Evolutionary conservation across 35 echinoderm and acorn worm species (phyloP), one percentile per base, ranked within the genome.

Genomic region (Acanthaster planci): DNA sequence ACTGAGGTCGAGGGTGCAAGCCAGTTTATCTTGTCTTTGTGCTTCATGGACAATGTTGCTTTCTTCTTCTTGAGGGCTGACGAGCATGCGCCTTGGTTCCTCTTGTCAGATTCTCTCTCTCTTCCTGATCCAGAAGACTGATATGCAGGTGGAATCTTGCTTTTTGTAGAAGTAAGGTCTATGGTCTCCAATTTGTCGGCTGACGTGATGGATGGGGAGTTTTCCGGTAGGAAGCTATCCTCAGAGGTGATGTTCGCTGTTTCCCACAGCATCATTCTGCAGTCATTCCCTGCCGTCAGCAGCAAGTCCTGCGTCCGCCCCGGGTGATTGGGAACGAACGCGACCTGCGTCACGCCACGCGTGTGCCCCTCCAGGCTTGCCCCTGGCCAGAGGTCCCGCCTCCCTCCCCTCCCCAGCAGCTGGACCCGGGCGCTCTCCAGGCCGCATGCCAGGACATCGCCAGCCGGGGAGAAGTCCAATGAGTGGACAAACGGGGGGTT

Each of bases 401-500:
- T 77, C n/a, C 80, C 80, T 22, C 12, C 19, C 47, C 82, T 83
- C 2, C 77, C 80, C 15, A 90, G 34, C 38, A 90, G 23, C 51
- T 83, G 60, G 17, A 90, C 78, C 9, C 40, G 67, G 8, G 56
- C 80, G 56, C 83, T 90, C 76, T 84, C 87, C 35, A 90, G 64
- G 2, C 79, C 87, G 56, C 87, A 90, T 5, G 39, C 80, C 14
- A 86, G 39, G 15, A 76, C 2, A 23, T 34, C 27, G 6, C 79
- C 87, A 38, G 54, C 38, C n/a, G 2, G 0, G 17, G 76, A 76
- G 39, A 83, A 55, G 18, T 81, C 50, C 5, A 90, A 36, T 1
- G 79, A 90, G 76, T 90, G 80, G 1, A 90, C 47, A 1, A 90
- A 77, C 34, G 87, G 87, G 1, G 87, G 87, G 60, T 90, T 90